Conservation (phyloP, 2,888 invertebrate species). For the Athalia circularis region DNA sequence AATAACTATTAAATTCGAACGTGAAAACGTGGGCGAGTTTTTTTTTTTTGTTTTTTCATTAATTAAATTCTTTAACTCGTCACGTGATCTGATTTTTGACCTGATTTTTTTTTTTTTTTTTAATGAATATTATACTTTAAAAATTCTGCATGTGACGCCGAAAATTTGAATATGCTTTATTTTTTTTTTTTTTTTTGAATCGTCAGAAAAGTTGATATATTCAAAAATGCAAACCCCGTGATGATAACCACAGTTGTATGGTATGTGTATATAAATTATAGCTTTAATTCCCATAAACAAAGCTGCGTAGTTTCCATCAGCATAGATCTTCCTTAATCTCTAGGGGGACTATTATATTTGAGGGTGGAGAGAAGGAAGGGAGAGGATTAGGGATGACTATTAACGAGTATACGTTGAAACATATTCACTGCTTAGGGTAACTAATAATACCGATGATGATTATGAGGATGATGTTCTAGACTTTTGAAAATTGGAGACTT, state of each 20-base stretch:
- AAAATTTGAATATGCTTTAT: not conserved
- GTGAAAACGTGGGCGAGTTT: too few species aligned
- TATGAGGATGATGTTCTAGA: too few species aligned
- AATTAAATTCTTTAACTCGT: too few species aligned
- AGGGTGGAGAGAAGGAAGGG: not conserved
- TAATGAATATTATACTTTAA: too few species aligned
- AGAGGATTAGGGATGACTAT: constrained; percentile 64
- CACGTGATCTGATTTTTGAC: not conserved
- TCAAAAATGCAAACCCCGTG: too few species aligned
- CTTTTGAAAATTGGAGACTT: too few species aligned
- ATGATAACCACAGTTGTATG: too few species aligned
- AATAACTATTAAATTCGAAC: too few species aligned
- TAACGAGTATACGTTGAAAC: constrained; percentile 68
- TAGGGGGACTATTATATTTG: constrained; percentile 50
- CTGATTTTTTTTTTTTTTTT: not conserved
- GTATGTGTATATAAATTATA: not conserved
- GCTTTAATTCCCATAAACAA: constrained; percentile 61
- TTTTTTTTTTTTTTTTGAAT: not conserved
- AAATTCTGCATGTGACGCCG: not conserved
- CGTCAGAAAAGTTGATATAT: too few species aligned
- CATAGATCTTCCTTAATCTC: constrained; percentile 70
- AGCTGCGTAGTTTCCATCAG: constrained; percentile 65
- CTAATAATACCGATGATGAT: too few species aligned
- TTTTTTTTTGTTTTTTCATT: too few species aligned
- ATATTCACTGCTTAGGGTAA: constrained; percentile 54